Conservation (phyloP, 2,888 invertebrate species). For the Meteorus colon region DNA sequence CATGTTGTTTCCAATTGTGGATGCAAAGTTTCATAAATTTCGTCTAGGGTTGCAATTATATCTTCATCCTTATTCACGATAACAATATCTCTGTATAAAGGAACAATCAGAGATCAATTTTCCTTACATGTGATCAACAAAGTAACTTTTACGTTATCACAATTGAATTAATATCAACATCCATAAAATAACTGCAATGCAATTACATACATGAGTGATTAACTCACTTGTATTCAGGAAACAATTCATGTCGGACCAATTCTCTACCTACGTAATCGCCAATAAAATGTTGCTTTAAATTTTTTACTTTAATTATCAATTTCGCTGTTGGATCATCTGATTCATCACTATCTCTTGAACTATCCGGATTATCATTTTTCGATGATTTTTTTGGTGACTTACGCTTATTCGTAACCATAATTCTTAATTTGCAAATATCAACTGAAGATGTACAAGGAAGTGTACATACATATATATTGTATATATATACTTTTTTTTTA, state of each 20-base stretch:
- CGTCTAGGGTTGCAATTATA: conserved; percentile 51
- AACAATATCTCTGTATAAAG: conserved; percentile 58
- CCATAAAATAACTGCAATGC: conserved; percentile 26
- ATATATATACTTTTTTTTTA: no score
- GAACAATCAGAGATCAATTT: background rate
- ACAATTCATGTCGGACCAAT: conserved; percentile 2
- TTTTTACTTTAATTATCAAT: conserved; percentile 24
- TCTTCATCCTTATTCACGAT: conserved; percentile 56
- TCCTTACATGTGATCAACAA: no score
- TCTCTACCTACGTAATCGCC: conserved; percentile 24
- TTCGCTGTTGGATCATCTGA: background rate
- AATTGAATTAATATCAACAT: no score
- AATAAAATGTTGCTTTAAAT: conserved; percentile 23
- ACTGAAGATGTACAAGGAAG: no score
- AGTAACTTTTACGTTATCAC: no score
- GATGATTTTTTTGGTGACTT: background rate
- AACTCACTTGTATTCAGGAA: conserved; percentile 31
- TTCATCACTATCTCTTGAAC: background rate
- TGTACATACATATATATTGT: no score
- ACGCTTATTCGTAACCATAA: no score
- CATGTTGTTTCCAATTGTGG: conserved; percentile 52
- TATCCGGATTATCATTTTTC: background rate
- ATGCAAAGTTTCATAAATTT: conserved; percentile 46
- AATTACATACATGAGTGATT: conserved; percentile 39
- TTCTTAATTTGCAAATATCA: no score